Percentiles rank a stretch among this genome's conserved stretches.
phyloP scores from a whole-genome alignment of 2,888 invertebrate genomes.

The Aporophyla nigra region DNA sequence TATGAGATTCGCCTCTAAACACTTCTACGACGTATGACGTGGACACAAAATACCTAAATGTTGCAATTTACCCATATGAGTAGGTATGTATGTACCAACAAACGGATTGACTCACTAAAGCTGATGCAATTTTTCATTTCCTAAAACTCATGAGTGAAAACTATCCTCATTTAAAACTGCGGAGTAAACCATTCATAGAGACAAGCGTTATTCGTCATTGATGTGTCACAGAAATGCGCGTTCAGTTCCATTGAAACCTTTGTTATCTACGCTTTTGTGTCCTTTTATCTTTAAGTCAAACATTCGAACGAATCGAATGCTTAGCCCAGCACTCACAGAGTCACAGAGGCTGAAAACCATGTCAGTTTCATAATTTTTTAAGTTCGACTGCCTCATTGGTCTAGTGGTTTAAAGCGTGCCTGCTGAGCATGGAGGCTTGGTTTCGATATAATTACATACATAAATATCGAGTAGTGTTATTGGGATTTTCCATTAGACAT shows the following conservation, averaged over 20 bases:
- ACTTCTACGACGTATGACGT: background rate
- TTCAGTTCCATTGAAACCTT: conserved; percentile 35
- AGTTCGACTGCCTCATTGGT: too few species aligned
- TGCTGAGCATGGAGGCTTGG: background rate
- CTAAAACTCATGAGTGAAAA: background rate
- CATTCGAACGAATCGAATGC: background rate
- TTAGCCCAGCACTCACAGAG: background rate
- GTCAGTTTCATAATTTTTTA: background rate
- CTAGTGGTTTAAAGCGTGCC: too few species aligned
- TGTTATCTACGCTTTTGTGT: conserved; percentile 26
- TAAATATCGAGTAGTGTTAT: background rate
- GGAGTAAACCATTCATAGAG: background rate
- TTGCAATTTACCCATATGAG: background rate
- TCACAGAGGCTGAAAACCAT: background rate
- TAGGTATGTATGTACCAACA: background rate
- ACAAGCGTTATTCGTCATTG: conserved; percentile 7
- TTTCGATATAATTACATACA: background rate
- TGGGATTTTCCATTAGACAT: too few species aligned
- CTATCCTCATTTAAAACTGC: conserved; percentile 11
- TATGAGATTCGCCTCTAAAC: background rate
- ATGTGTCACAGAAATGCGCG: conserved; percentile 16
- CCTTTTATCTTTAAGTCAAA: conserved; percentile 33
- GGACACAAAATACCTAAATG: background rate
- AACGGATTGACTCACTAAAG: background rate
- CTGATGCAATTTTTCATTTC: background rate